Evolutionary conservation across 2,888 invertebrate species (phyloP).

Genomic region (Notodonta ziczac): DNA sequence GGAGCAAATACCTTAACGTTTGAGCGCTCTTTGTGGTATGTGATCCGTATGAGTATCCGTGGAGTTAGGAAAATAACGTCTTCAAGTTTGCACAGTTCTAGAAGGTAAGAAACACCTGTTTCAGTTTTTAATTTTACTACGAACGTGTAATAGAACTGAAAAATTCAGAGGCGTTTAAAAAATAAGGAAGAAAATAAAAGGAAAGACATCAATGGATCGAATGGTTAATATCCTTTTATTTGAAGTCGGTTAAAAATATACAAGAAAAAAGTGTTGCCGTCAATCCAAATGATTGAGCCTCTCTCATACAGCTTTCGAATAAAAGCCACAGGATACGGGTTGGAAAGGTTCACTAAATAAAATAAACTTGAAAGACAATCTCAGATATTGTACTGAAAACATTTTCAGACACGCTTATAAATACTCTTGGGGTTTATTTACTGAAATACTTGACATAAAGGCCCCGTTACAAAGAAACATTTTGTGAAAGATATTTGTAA

Average conservation of each 20-base stretch:
- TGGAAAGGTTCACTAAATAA: conserved; percentile 20
- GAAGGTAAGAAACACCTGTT: too few species aligned
- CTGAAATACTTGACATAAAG: not conserved
- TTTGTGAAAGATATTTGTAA: conserved; percentile 6
- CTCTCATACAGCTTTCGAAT: conserved; percentile 18
- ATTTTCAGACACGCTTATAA: not conserved
- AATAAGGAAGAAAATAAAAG: too few species aligned
- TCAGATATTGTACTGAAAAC: not conserved
- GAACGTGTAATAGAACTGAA: too few species aligned
- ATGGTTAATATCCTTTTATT: too few species aligned
- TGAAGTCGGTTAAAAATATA: too few species aligned
- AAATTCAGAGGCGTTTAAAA: too few species aligned
- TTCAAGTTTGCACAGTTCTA: too few species aligned
- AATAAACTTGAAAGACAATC: conserved; percentile 11
- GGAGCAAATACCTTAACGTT: conserved; percentile 31
- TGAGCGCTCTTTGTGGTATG: not conserved
- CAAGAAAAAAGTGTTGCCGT: conserved; percentile 1
- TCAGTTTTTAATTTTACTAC: too few species aligned
- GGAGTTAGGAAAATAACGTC: too few species aligned
- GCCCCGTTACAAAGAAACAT: not conserved
- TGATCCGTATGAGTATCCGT: too few species aligned
- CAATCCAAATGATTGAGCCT: conserved; percentile 32
- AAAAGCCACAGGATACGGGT: conserved; percentile 17
- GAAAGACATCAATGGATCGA: too few species aligned
- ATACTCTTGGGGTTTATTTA: not conserved